These are phyloP conservation scores for Batillaria attramentaria DNA, from an alignment of 1,140 invertebrate species.

Conservation along the genomic window DNA sequence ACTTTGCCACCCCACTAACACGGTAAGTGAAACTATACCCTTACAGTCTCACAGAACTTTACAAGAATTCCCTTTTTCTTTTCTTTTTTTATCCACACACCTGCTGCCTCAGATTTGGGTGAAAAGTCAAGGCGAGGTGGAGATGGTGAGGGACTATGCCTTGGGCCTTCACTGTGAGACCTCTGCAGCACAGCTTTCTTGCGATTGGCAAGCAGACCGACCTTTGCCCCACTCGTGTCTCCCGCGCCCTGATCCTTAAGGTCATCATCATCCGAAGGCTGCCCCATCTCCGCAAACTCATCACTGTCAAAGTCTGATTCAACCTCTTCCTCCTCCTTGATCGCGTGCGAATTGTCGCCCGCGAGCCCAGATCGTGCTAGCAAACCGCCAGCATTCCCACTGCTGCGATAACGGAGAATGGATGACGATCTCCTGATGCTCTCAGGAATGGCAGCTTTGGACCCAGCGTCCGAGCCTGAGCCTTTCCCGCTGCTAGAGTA, in stretches of 20 bases:
- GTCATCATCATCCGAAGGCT: not conserved
- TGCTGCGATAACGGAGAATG: conserved; percentile 24
- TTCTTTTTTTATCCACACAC: too few relatives aligned
- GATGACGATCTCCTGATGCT: conserved; percentile 11
- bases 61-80: too few relatives aligned
- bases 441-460: not conserved
- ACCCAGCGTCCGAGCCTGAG: not conserved
- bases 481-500: not conserved
- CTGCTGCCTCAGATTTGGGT: too few relatives aligned
- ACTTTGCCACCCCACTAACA: too few relatives aligned
- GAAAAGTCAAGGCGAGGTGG: too few relatives aligned
- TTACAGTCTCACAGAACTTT: too few relatives aligned
- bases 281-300: not conserved
- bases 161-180: conserved; percentile 32
- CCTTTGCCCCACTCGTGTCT: not conserved
- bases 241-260: too few relatives aligned
- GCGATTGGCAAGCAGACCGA: not conserved
- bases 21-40: too few relatives aligned
- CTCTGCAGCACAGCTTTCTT: conserved; percentile 8
- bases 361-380: not conserved
- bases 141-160: not conserved
- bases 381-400: not conserved
- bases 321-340: conserved; percentile 26
- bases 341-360: conserved; percentile 4
- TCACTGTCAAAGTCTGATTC: not conserved